These are phyloP conservation scores for Antechinus stuartii DNA, from an alignment of 2,113 vertebrate genomes.

Conservation along the genomic window DNA sequence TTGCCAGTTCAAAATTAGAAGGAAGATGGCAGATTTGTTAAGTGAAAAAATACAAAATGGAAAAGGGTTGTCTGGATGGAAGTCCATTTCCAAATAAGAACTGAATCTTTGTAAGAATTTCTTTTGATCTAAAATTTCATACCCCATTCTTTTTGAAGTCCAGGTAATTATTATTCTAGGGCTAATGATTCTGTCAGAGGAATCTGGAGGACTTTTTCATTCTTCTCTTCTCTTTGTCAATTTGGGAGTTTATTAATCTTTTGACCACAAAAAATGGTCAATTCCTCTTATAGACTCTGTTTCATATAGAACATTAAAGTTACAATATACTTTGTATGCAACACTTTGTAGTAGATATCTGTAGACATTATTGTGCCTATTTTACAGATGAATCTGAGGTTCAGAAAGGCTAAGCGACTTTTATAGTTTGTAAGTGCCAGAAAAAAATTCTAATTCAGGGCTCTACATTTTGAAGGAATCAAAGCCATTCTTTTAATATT, in stretches of 20 bases:
- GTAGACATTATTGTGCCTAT: background rate
- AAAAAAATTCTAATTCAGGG: background rate
- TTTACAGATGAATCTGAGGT: background rate
- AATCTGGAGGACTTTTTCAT: conserved; percentile 13
- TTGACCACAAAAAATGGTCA: background rate
- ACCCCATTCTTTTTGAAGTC: background rate
- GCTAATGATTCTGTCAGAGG: background rate
- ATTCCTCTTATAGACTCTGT: background rate
- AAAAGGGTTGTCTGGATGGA: background rate
- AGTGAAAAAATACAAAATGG: background rate
- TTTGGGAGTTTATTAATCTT: background rate
- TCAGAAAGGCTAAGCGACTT: background rate
- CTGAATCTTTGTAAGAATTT: background rate
- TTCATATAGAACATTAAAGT: background rate
- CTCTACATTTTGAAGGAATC: background rate
- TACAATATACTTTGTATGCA: background rate
- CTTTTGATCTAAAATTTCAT: background rate
- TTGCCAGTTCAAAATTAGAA: background rate
- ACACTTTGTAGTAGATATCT: background rate
- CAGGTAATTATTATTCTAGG: background rate
- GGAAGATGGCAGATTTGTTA: background rate
- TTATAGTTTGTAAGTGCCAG: background rate
- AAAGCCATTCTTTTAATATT: conserved; percentile 1
- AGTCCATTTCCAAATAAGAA: background rate
- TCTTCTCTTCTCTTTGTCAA: conserved; percentile 33